Evolutionary conservation across 2,888 invertebrate species (phyloP).

Genomic region (Napeogenes sylphis): DNA sequence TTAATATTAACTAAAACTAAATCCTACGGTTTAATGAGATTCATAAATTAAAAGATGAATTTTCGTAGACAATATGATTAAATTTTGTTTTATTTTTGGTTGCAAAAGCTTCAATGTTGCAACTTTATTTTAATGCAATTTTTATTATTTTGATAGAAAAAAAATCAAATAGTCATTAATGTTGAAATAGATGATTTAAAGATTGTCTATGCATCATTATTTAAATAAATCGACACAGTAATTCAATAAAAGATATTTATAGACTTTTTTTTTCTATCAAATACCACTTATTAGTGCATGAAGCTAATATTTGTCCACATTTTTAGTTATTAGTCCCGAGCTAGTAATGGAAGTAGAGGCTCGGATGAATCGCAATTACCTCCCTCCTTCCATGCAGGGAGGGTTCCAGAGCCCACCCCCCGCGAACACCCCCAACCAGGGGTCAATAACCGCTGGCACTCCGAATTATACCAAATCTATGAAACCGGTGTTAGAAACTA

Average conservation of each 20-base stretch:
- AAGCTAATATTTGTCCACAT: constrained; percentile 36
- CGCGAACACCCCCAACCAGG: constrained; percentile 44
- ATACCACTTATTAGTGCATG: constrained; percentile 26
- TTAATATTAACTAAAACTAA: too few relatives aligned
- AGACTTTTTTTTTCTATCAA: neutral
- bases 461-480: constrained; percentile 47
- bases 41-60: too few relatives aligned
- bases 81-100: constrained; percentile 19
- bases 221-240: too few relatives aligned
- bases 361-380: constrained; percentile 89
- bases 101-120: constrained; percentile 15
- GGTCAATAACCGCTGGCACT: constrained; percentile 46
- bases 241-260: too few relatives aligned
- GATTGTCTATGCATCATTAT: too few relatives aligned
- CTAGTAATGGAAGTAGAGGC: constrained; percentile 93
- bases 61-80: neutral
- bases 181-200: too few relatives aligned
- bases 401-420: constrained; percentile 53
- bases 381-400: constrained; percentile 83
- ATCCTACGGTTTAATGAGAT: too few relatives aligned
- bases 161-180: neutral
- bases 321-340: constrained; percentile 91
- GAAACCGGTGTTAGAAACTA: constrained; percentile 60
- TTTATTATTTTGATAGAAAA: constrained; percentile 2
- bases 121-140: constrained; percentile 9